Percentiles rank a stretch among this genome's conserved stretches.
These are phyloP conservation scores for Campylomormyrus tamandua DNA, from an alignment of 2,113 vertebrate species.

Conservation along the genomic window DNA sequence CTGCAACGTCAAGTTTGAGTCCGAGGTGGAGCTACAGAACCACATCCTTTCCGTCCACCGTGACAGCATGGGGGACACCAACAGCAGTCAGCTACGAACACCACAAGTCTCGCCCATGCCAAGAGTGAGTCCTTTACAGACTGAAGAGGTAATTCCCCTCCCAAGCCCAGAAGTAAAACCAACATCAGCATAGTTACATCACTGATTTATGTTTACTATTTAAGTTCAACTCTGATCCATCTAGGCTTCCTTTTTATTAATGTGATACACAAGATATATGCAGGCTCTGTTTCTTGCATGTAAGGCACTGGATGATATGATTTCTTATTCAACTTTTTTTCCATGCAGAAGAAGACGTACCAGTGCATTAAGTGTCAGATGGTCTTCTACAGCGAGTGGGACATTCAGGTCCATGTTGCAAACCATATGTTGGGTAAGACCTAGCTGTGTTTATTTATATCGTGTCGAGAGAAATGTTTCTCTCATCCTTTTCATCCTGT, in stretches of 20 bases:
- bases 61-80: conserved; percentile 78
- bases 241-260: not conserved
- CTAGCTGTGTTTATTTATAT: not conserved
- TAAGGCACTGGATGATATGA: not conserved
- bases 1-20: conserved; percentile 98
- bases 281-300: not conserved
- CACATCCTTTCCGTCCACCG: conserved; percentile 88
- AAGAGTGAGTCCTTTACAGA: conserved; percentile 90
- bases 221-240: not conserved
- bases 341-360: conserved; percentile 94
- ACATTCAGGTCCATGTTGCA: conserved; percentile 98
- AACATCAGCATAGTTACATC: not conserved
- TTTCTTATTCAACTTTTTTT: not conserved
- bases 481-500: not conserved
- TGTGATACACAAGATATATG: not conserved
- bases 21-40: conserved; percentile 88
- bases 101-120: conserved; percentile 95
- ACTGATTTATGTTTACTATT: not conserved
- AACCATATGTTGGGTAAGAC: conserved; percentile 99
- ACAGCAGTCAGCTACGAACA: conserved; percentile 80
- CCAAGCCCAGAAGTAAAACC: not conserved
- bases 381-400: conserved; percentile 99
- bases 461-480: not conserved
- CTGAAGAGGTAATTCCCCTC: conserved; percentile 80
- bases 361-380: conserved; percentile 99